A percentile compares a stretch with the other conserved stretches of the same genome.
phyloP scores from a whole-genome alignment of 2,888 invertebrate species.

The Luperina testacea region DNA sequence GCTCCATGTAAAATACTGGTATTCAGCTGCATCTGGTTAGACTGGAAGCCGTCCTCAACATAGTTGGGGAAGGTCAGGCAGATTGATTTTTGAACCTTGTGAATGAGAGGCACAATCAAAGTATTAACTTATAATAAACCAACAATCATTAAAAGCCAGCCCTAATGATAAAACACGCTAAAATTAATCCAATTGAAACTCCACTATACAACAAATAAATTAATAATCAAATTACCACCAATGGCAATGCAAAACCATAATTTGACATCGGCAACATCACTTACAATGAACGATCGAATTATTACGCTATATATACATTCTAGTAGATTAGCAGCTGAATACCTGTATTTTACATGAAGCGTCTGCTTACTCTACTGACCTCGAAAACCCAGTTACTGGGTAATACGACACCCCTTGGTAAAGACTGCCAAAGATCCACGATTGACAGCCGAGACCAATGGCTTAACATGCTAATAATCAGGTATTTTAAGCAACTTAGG shows the following conservation, averaged over 20 bases:
- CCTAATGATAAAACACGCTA: conserved; percentile 4
- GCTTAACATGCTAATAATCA: background rate
- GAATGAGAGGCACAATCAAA: background rate
- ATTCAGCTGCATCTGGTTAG: too few relatives aligned
- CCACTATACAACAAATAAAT: conserved; percentile 23
- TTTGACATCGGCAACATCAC: conserved; percentile 1
- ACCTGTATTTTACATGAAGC: too few relatives aligned
- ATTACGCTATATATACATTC: conserved; percentile 16
- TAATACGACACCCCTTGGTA: too few relatives aligned
- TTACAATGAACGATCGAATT: conserved; percentile 31
- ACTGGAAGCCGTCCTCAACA: too few relatives aligned
- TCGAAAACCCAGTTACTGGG: too few relatives aligned
- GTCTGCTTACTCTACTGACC: too few relatives aligned
- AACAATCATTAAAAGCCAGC: conserved; percentile 7
- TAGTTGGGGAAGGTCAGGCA: too few relatives aligned
- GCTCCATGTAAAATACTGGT: too few relatives aligned
- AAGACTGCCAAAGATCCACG: too few relatives aligned
- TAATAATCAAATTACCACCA: conserved; percentile 23
- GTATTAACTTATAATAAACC: background rate
- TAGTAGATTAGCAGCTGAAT: conserved; percentile 15
- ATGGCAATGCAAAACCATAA: conserved; percentile 25
- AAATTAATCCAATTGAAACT: conserved; percentile 18
- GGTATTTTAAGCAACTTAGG: background rate
- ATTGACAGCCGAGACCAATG: too few relatives aligned
- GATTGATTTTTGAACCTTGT: background rate